A percentile compares a stretch with the other conserved stretches of the same genome.
Evolutionary conservation across 2,113 vertebrate genomes (phyloP).

Genomic region (Myiozetetes cayanensis): DNA sequence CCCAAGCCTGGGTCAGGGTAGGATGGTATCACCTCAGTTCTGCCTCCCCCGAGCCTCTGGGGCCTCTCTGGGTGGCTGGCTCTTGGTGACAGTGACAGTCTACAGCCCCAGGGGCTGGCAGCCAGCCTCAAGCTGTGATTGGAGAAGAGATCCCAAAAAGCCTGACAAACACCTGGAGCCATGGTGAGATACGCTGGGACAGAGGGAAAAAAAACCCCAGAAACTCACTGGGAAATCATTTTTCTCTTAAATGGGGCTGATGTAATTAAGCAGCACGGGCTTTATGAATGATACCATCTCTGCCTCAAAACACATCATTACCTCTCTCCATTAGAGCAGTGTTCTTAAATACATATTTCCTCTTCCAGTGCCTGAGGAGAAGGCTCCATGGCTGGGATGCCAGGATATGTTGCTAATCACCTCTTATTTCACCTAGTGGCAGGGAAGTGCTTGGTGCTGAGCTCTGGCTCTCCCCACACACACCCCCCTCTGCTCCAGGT

Average conservation of each 20-base stretch:
- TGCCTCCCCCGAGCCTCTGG: neutral
- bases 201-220: slow-evolving; percentile 20
- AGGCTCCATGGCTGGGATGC: neutral
- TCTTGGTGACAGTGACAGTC: neutral
- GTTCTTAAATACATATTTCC: slow-evolving; percentile 23
- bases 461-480: neutral
- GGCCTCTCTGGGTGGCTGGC: neutral
- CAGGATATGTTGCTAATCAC: neutral
- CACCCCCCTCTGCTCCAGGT: neutral
- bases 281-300: slow-evolving; percentile 50
- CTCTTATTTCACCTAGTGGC: neutral
- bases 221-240: slow-evolving; percentile 21
- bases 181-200: neutral
- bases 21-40: neutral
- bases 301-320: slow-evolving; percentile 58
- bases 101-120: neutral
- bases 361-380: neutral
- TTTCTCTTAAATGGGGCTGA: slow-evolving; percentile 22
- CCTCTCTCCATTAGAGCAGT: slow-evolving; percentile 3
- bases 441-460: neutral
- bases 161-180: neutral
- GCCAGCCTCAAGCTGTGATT: neutral
- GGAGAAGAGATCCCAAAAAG: neutral
- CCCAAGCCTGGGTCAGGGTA: neutral
- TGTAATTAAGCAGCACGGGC: slow-evolving; percentile 44